Evolutionary conservation across 2,113 vertebrate species (phyloP), one percentile per base, ranked within the genome.

Genomic region (Nettapus auritus): DNA sequence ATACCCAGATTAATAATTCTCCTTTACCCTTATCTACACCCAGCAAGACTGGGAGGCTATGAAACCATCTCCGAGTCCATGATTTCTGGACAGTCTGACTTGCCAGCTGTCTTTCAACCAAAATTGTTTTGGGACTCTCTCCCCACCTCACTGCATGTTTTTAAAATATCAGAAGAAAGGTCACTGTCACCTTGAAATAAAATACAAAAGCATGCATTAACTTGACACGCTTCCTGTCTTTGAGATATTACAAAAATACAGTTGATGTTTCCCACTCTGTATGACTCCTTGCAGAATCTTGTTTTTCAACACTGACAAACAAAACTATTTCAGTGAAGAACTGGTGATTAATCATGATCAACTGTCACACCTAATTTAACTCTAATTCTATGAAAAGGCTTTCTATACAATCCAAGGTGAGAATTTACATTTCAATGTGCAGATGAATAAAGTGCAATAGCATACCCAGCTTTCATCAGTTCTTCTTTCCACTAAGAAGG

Each of bases 301-400:
- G 36, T 83, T 97, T 93, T 96, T 94, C 94, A 93, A 94, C 64
- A 93, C 20, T 90, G 80, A 88, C 86, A 86, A 84, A 17, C 60
- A 97, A 85, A 96, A 87, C 71, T 88, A 68, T 90, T 95, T 89
- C 84, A 90, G 64, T 3, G 8, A 97, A 78, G 89, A 95, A 66
- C 53, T 48, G 57, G 75, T 78, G 87, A 97, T 97, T 95, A 97
- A 97, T 97, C 95, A 96, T 23, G 9, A 97, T 94, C 87, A 97
- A 90, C 80, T 92, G 90, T 90, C 94, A 97, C 52, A 96, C 66
- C 71, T 90, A 97, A 97, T 97, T 97, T 97, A 96, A 92, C 74
- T 94, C 96, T 78, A 94, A 90, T 84, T 95, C 76, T 82, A 73
- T 90, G 53, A 69, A 96, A 97, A 96, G 59, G 62, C 91, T 91